A percentile compares a stretch with the other conserved stretches of the same genome.
These are phyloP conservation scores for Euphydryas editha DNA, from an alignment of 2,888 invertebrate genomes.

Conservation along the genomic window DNA sequence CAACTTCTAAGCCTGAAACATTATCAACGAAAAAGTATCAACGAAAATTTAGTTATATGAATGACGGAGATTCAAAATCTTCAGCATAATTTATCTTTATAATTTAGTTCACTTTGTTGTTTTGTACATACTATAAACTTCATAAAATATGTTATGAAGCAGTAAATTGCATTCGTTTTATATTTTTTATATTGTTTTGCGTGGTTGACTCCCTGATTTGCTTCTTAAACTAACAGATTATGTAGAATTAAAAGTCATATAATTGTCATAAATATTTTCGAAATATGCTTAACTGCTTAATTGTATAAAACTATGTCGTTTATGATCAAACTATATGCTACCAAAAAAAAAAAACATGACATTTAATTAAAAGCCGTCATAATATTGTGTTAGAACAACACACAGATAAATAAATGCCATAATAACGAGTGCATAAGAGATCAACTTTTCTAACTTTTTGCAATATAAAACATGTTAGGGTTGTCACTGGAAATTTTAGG, in stretches of 20 bases:
- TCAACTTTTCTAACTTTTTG: conserved; percentile 36
- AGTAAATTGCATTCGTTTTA: too few species aligned
- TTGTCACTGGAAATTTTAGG: conserved; percentile 13
- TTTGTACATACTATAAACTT: neutral
- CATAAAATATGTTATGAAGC: too few species aligned
- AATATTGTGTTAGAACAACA: conserved; percentile 33
- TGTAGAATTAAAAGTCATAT: neutral
- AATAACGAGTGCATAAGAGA: conserved; percentile 38
- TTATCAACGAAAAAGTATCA: conserved; percentile 40
- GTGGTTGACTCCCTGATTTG: too few species aligned
- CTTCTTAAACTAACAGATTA: too few species aligned
- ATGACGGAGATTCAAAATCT: neutral
- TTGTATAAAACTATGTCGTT: neutral
- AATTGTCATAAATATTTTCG: neutral
- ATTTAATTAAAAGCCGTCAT: conserved; percentile 22
- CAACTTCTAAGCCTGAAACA: conserved; percentile 36
- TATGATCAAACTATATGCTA: conserved; percentile 6
- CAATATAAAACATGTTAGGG: conserved; percentile 30
- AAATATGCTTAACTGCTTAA: neutral
- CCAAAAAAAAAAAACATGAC: conserved; percentile 13
- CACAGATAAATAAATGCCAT: conserved; percentile 39
- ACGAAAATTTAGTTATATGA: conserved; percentile 48
- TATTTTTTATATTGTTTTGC: too few species aligned
- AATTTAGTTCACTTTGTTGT: neutral
- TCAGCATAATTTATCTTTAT: neutral